A percentile compares a stretch with the other conserved stretches of the same genome.
These are phyloP conservation scores for Chrysina gloriosa DNA, from an alignment of 2,888 invertebrate species.

Conservation along the genomic window DNA sequence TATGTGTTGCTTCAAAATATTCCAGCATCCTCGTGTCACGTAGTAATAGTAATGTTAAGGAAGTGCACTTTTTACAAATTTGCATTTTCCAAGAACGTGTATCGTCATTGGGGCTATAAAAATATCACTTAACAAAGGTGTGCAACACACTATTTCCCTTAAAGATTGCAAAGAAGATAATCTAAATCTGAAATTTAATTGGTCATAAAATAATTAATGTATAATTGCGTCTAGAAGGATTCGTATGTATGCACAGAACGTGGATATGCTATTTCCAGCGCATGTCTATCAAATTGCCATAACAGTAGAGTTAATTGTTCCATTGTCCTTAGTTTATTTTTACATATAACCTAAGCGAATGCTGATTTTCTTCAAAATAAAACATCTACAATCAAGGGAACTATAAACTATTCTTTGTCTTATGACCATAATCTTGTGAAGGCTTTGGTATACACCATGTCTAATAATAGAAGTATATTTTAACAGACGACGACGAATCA, in stretches of 20 bases:
- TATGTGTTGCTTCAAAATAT: background rate
- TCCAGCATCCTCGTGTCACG: background rate
- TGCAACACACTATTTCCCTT: no score
- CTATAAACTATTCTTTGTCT: slow-evolving; percentile 36
- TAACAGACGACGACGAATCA: no score
- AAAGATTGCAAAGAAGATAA: no score
- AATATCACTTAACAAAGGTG: no score
- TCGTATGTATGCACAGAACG: background rate
- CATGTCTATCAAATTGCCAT: slow-evolving; percentile 16
- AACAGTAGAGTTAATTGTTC: background rate
- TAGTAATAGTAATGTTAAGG: no score
- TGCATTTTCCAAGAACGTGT: no score
- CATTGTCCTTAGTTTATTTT: slow-evolving; percentile 10
- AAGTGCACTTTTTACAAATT: no score
- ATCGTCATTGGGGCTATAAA: no score
- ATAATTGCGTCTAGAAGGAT: slow-evolving; percentile 3
- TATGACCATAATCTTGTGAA: slow-evolving; percentile 35
- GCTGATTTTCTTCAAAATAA: background rate
- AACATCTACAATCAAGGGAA: slow-evolving; percentile 33
- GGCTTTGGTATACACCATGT: no score
- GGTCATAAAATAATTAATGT: slow-evolving; percentile 21
- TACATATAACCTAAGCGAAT: background rate
- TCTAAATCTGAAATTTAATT: slow-evolving; percentile 19
- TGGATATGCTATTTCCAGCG: background rate
- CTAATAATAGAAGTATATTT: no score